Percentiles rank a stretch among this genome's conserved stretches.
Conservation (phyloP, 2,888 invertebrate genomes). For the Rhingia campestris region DNA sequence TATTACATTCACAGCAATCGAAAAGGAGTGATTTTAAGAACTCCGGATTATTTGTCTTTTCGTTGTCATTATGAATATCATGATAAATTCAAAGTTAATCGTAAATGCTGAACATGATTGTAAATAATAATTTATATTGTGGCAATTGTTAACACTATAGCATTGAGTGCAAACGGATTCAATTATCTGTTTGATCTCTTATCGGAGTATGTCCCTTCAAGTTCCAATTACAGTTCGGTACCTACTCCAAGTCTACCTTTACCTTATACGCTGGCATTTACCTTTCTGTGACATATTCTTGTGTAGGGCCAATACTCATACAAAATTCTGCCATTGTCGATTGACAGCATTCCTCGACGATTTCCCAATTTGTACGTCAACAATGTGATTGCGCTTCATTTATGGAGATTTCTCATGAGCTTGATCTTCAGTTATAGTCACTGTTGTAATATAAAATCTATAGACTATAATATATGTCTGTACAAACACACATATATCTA, state of each 20-base stretch:
- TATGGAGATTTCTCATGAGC: conserved; percentile 52
- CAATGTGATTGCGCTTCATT: conserved; percentile 53
- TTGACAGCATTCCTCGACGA: conserved; percentile 56
- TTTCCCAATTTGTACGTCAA: conserved; percentile 55
- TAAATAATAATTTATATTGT: neutral
- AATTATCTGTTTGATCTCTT: conserved; percentile 32
- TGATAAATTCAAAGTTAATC: too few relatives aligned
- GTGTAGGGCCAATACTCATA: conserved; percentile 33
- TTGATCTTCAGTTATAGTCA: conserved; percentile 47
- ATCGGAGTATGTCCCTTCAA: conserved; percentile 24
- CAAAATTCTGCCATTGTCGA: conserved; percentile 44
- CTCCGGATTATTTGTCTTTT: conserved; percentile 7
- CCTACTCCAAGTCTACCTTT: conserved; percentile 27
- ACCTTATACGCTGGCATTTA: conserved; percentile 5
- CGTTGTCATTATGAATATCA: too few relatives aligned
- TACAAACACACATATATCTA: neutral
- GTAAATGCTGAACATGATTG: too few relatives aligned
- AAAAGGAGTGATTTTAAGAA: conserved; percentile 4
- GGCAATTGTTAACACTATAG: neutral
- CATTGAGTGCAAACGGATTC: conserved; percentile 27
- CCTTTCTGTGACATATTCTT: conserved; percentile 25
- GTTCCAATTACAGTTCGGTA: conserved; percentile 23
- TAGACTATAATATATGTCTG: too few relatives aligned
- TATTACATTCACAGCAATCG: conserved; percentile 33
- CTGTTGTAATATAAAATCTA: neutral